Evolutionary conservation across 2,797 vertebrate species (phyloP).

Genomic region (Rhincodon typus): DNA sequence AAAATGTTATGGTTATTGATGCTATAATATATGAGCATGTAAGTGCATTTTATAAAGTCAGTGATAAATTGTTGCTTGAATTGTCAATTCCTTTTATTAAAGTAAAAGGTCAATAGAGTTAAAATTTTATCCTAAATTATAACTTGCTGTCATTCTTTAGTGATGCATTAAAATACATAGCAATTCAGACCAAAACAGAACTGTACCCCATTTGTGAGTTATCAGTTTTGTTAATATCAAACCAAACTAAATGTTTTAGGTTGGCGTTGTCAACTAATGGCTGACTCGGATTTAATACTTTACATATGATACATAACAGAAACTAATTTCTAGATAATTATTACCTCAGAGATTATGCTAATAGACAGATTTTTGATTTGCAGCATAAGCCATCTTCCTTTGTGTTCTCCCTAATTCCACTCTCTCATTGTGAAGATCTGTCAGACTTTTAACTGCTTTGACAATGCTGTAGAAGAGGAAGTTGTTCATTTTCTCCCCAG

Average conservation of each 20-base stretch:
- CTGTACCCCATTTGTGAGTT: neutral
- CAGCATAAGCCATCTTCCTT: neutral
- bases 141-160: neutral
- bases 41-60: neutral
- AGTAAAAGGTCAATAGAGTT: neutral
- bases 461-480: neutral
- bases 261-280: neutral
- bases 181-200: neutral
- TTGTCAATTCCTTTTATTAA: conserved; percentile 7
- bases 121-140: neutral
- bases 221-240: conserved; percentile 1
- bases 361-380: neutral
- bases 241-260: neutral
- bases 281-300: neutral
- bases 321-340: neutral
- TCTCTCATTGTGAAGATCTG: neutral
- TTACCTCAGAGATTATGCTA: neutral
- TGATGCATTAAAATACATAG: neutral
- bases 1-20: neutral
- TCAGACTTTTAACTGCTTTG: neutral
- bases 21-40: neutral
- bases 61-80: neutral
- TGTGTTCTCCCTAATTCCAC: neutral
- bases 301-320: neutral
- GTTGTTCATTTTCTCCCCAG: neutral